A percentile compares a stretch with the other conserved stretches of the same genome.
Conservation (phyloP, 2,113 vertebrate genomes). For the Ursus arctos region DNA sequence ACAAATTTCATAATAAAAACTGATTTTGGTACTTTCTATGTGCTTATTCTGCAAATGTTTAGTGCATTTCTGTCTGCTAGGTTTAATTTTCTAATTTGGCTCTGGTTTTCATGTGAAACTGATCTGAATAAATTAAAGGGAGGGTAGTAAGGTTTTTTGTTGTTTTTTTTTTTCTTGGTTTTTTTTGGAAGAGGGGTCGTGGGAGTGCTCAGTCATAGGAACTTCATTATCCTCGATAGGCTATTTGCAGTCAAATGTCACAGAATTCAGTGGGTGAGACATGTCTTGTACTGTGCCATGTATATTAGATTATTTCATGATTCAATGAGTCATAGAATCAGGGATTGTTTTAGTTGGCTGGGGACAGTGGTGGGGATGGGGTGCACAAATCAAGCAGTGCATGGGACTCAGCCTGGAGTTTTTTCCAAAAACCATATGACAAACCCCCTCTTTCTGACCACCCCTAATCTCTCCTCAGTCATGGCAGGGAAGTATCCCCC, state of each 20-base stretch:
- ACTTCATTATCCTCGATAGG: not conserved
- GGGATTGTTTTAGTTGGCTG: conserved; percentile 47
- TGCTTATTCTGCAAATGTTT: conserved; percentile 70
- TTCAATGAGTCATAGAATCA: conserved; percentile 48
- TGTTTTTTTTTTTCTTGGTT: not conserved
- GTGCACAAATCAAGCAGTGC: not conserved
- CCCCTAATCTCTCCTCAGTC: not conserved
- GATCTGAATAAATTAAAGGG: conserved; percentile 30
- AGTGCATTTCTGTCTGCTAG: conserved; percentile 42
- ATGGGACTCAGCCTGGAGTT: not conserved
- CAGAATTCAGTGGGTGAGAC: conserved; percentile 15
- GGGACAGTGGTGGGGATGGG: not conserved
- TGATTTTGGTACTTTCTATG: conserved; percentile 63
- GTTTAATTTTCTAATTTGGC: conserved; percentile 67
- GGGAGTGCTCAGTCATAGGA: not conserved
- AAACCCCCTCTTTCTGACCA: not conserved
- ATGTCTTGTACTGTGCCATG: not conserved
- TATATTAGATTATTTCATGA: conserved; percentile 58
- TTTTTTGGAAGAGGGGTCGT: not conserved
- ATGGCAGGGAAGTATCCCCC: not conserved
- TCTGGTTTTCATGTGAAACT: conserved; percentile 25
- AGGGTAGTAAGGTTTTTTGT: not conserved
- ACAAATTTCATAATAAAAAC: conserved; percentile 73
- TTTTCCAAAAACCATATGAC: not conserved
- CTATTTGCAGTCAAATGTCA: conserved; percentile 26